Evolutionary conservation across 2,797 vertebrate genomes (phyloP).

Genomic region (Manis crassicaudata): DNA sequence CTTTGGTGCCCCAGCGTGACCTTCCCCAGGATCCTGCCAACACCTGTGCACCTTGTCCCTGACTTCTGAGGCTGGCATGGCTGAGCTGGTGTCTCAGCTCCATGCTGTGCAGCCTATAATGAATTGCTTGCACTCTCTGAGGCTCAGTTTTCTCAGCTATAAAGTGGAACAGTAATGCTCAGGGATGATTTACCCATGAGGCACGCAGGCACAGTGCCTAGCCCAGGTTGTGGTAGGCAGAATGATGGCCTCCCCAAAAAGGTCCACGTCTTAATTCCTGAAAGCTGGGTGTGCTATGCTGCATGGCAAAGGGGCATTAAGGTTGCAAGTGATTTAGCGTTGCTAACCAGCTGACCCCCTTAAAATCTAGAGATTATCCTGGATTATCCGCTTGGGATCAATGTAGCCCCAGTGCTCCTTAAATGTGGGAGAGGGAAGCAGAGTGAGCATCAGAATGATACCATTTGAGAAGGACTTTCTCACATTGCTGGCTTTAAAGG

Average conservation of each 20-base stretch:
- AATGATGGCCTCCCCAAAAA: neutral
- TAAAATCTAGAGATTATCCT: neutral
- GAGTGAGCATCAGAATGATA: neutral
- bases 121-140: neutral
- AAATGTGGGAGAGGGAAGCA: neutral
- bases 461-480: neutral
- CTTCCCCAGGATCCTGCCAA: neutral
- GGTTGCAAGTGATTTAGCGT: neutral
- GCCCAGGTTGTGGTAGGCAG: neutral
- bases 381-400: neutral
- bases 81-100: neutral
- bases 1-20: neutral
- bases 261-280: neutral
- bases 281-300: neutral
- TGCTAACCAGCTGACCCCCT: neutral
- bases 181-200: neutral
- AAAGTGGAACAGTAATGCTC: neutral
- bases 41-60: rapidly evolving
- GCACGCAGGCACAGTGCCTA: neutral
- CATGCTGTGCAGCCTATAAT: neutral
- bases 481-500: neutral
- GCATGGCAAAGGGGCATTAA: neutral
- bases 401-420: neutral
- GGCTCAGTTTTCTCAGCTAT: neutral
- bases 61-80: neutral